These are phyloP conservation scores for Mimumesa dahlbomi DNA, from an alignment of 2,888 invertebrate species.

Conservation along the genomic window DNA sequence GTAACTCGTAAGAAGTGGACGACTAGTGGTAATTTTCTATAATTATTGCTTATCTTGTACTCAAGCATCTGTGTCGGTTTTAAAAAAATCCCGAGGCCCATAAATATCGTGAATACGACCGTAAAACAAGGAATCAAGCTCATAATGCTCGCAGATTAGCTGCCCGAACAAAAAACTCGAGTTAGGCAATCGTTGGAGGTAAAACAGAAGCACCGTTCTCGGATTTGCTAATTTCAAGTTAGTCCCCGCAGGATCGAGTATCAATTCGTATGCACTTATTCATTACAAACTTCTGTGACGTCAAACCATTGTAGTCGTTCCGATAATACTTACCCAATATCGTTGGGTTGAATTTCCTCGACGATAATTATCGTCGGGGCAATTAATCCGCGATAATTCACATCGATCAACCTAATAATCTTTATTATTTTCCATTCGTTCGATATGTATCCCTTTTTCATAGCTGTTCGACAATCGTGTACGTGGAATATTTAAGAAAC, in stretches of 20 bases:
- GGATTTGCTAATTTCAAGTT: conserved; percentile 8
- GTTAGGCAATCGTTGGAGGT: background rate
- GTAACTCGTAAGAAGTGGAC: too few species aligned
- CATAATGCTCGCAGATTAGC: background rate
- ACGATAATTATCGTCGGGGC: too few species aligned
- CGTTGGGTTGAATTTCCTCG: conserved; percentile 39
- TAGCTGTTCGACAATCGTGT: too few species aligned
- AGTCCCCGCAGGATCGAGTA: conserved; percentile 34
- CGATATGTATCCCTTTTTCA: too few species aligned
- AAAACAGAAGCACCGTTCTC: background rate
- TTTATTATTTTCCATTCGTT: too few species aligned
- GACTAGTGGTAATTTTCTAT: too few species aligned
- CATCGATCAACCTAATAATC: too few species aligned
- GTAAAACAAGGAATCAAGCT: background rate
- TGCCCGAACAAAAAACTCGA: background rate
- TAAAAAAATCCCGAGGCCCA: too few species aligned
- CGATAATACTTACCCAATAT: conserved; percentile 37
- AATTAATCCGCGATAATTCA: too few species aligned
- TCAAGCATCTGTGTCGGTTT: conserved; percentile 4
- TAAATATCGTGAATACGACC: background rate
- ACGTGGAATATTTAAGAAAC: too few species aligned
- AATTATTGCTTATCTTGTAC: conserved; percentile 20
- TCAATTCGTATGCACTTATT: conserved; percentile 23
- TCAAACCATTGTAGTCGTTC: conserved; percentile 36
- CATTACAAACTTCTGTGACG: conserved; percentile 27